phyloP scores from a whole-genome alignment of 2,888 invertebrate genomes.

The Latheticus oryzae region DNA sequence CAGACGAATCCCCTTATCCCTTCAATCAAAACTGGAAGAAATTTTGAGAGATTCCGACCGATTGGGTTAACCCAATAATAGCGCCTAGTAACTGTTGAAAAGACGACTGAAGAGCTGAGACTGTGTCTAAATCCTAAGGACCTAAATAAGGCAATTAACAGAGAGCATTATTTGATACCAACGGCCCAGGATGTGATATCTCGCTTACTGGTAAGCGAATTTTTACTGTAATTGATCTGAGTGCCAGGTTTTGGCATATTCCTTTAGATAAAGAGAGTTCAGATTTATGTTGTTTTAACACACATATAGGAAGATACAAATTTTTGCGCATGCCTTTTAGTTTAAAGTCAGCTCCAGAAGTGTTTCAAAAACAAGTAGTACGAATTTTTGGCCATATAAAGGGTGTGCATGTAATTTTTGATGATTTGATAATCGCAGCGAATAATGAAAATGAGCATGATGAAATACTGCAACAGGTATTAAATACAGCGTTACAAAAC shows the following conservation, averaged over 20 bases:
- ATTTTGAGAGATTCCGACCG: slow-evolving; percentile 37
- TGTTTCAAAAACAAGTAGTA: slow-evolving; percentile 55
- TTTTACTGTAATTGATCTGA: slow-evolving; percentile 6
- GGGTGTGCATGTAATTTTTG: slow-evolving; percentile 52
- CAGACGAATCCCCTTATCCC: slow-evolving; percentile 1
- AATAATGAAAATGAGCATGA: slow-evolving; percentile 47
- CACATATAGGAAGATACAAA: slow-evolving; percentile 18
- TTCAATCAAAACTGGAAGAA: slow-evolving; percentile 35
- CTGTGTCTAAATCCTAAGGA: slow-evolving; percentile 30
- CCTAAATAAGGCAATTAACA: slow-evolving; percentile 24
- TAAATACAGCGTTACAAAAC: slow-evolving; percentile 47
- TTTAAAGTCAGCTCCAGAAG: slow-evolving; percentile 14
- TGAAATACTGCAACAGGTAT: slow-evolving; percentile 45
- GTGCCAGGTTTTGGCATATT: slow-evolving; percentile 33
- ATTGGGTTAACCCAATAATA: no score
- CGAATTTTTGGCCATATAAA: slow-evolving; percentile 55
- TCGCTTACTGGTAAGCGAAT: not conserved
- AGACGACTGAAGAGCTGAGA: slow-evolving; percentile 14
- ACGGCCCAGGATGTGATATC: not conserved
- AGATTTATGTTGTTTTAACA: slow-evolving; percentile 42
- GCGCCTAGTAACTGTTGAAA: slow-evolving; percentile 25
- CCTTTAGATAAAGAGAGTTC: slow-evolving; percentile 33
- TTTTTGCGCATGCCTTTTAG: slow-evolving; percentile 18
- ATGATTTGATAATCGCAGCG: slow-evolving; percentile 50
- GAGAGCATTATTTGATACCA: slow-evolving; percentile 12